Evolutionary conservation across 2,113 vertebrate genomes (phyloP).

Genomic region (Corynorhinus townsendii): DNA sequence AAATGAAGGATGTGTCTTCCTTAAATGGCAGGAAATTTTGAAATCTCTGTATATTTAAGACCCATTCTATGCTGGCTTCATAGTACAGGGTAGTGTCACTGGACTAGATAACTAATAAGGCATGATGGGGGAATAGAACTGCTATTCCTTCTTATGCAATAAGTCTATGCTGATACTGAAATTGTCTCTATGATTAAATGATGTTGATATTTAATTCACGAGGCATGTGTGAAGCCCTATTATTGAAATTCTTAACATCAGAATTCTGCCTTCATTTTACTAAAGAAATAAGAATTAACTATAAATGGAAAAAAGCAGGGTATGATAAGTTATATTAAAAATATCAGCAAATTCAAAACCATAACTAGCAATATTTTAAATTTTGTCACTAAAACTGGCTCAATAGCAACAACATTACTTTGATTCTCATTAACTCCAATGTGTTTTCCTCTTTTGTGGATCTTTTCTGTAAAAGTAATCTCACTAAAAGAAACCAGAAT

Average conservation of each 20-base stretch:
- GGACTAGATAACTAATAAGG: neutral
- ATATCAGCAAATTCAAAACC: neutral
- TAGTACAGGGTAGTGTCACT: neutral
- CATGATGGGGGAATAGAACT: neutral
- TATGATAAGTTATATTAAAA: neutral
- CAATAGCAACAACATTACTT: neutral
- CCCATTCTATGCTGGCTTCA: neutral
- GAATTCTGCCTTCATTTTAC: neutral
- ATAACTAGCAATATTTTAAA: neutral
- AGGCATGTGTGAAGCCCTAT: neutral
- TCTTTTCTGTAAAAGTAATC: neutral
- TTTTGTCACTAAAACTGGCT: neutral
- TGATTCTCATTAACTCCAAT: neutral
- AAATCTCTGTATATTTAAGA: neutral
- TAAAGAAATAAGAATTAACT: neutral
- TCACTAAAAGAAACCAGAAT: neutral
- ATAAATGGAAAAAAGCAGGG: neutral
- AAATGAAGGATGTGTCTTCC: neutral
- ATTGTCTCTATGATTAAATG: neutral
- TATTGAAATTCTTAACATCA: neutral
- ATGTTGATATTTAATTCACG: neutral
- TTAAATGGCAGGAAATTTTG: neutral
- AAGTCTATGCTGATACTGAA: neutral
- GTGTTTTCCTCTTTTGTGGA: neutral
- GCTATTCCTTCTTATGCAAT: neutral